Evolutionary conservation across 2,113 vertebrate genomes (phyloP), one percentile per base, ranked within the genome.

Genomic region (Sorex fumeus): DNA sequence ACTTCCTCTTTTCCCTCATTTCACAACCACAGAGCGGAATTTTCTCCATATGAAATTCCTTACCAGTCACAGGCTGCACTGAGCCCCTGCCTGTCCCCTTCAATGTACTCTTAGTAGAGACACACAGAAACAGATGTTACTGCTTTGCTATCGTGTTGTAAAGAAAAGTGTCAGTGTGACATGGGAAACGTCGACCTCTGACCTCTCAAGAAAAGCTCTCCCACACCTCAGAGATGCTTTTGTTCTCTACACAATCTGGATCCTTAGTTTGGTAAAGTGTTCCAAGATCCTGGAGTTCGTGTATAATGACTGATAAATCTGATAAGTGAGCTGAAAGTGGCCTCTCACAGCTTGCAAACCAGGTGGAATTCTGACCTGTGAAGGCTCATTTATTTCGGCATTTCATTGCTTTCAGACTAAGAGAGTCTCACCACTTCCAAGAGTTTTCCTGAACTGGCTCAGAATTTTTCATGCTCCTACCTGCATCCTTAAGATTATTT

Each of bases 21-120:
- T 97, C 96, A 96, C 94, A 93, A 96, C 91, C 93, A 89, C 94
- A 97, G 95, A 92, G 89, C 45, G 32, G 91, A 95, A 97, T 95
- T 95, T 93, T 88, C 91, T 95, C 92, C 96, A 95, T 95, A 95
- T 91, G 95, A 95, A 89, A 95, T 95, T 92, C 50, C 77, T 96
- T 89, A 85, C 50, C 45, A 91, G 90, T 94, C 36, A 12, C 50
- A 69, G 75, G 62, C 75, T 92, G 25, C 78, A n/a, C 87, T 93
- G 83, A 94, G 71, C 80, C 80, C 53, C 53, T 1, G 60, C 80
- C 85, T 87, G 86, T 83, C 77, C 88, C 66, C 23, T 75, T 90
- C 34, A 13, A 77, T 88, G 83, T 34, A 77, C 69, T 91, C 72
- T 74, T 43, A 85, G 47, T 19, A 11, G 13, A 84, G 84, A 81